Percentiles rank a stretch among this genome's conserved stretches.
These are phyloP conservation scores for Drosophila lacertosa DNA, from an alignment of 1,140 invertebrate species.

Conservation along the genomic window DNA sequence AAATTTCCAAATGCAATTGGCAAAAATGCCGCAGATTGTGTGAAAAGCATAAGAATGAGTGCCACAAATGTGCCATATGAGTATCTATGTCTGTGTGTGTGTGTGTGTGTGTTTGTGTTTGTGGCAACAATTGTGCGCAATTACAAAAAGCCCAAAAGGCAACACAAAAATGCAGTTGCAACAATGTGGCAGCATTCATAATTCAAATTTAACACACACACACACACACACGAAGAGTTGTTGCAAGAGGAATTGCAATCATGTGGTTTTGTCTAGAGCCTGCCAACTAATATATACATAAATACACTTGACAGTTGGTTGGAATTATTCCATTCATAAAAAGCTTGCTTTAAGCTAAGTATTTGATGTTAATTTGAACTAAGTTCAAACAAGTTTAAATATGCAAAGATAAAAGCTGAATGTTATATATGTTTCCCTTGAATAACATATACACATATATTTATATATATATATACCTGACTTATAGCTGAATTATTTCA, in stretches of 20 bases:
- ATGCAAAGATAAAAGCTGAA: no score
- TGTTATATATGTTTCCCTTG: no score
- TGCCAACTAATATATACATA: slow-evolving; percentile 8
- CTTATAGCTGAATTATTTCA: slow-evolving; percentile 19
- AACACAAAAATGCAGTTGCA: slow-evolving; percentile 36
- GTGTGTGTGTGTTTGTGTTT: slow-evolving; percentile 1
- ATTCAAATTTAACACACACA: slow-evolving; percentile 59
- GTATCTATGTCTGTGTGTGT: not conserved
- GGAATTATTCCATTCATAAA: no score
- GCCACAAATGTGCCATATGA: slow-evolving; percentile 20
- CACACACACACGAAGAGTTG: slow-evolving; percentile 3
- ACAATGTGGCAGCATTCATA: slow-evolving; percentile 74
- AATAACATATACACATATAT: no score
- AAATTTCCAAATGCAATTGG: slow-evolving; percentile 44
- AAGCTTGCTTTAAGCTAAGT: not conserved
- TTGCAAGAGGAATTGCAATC: slow-evolving; percentile 37
- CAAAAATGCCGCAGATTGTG: slow-evolving; percentile 22
- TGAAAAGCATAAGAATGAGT: slow-evolving; percentile 21
- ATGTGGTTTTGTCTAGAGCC: slow-evolving; percentile 27
- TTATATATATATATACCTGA: no score
- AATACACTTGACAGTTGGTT: no score
- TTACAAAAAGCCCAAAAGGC: slow-evolving; percentile 58
- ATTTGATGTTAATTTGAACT: not conserved
- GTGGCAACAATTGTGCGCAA: slow-evolving; percentile 64
- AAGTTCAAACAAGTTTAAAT: not conserved